These are phyloP conservation scores for Pogonognathellus flavescens DNA, from an alignment of 1,140 invertebrate species.

Conservation along the genomic window DNA sequence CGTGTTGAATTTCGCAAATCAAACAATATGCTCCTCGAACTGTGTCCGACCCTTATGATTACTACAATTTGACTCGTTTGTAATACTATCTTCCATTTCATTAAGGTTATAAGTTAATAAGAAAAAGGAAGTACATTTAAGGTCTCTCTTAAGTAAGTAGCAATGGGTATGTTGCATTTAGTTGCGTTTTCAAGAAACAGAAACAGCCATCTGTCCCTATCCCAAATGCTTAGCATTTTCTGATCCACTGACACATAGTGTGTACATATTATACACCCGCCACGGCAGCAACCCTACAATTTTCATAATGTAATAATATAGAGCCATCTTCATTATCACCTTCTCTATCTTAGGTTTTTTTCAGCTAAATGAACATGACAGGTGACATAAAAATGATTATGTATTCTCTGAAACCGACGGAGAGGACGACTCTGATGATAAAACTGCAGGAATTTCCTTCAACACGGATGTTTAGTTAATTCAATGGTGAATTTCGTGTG, in stretches of 20 bases:
- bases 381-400: conserved; percentile 24
- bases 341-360: conserved; percentile 5
- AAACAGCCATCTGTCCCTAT: background rate
- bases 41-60: background rate
- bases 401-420: background rate
- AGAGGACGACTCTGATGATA: background rate
- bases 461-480: background rate
- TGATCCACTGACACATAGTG: too few species aligned
- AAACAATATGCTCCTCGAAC: conserved; percentile 8
- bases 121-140: background rate
- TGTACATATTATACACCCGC: too few species aligned
- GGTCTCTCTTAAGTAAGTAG: too few species aligned
- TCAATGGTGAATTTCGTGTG: background rate
- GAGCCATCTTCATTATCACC: conserved; percentile 18
- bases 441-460: conserved; percentile 16
- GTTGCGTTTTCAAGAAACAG: too few species aligned
- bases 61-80: background rate
- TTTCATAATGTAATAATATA: too few species aligned
- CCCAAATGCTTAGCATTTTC: too few species aligned
- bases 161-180: too few species aligned
- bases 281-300: too few species aligned
- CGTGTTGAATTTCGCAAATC: conserved; percentile 36
- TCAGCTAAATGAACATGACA: conserved; percentile 26
- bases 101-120: conserved; percentile 4
- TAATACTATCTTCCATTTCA: background rate